Evolutionary conservation across 2,888 invertebrate genomes (phyloP), one percentile per base, ranked within the genome.

Genomic region (Torymus texanus): DNA sequence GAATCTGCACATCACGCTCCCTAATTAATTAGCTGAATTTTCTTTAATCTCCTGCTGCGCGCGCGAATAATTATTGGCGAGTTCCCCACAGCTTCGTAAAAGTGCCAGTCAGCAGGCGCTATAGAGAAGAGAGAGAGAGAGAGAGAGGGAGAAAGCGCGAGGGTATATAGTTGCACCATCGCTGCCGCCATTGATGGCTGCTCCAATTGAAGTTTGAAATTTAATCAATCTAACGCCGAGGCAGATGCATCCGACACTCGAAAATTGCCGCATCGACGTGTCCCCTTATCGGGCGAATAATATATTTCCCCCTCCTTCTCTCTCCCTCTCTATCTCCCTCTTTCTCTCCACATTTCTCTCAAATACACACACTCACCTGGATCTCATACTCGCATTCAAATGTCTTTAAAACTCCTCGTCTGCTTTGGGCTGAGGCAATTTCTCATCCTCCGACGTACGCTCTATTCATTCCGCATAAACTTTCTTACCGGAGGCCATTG

Each of bases 181-280:
- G 41, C 50, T 3, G 65, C n/a, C 71, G 61, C 75, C 51, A 65
- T 41, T 62, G 79, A 79, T 71, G 71, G 75, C 29, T 59, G 59
- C 77, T 71, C 75, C 82, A 83, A 83, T 82, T 82, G 74, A 78
- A 82, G 80, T 81, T 72, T 75, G 82, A 84, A 80, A 84, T 84
- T 83, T 83, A 80, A 84, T 85, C 83, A 84, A 83, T 82, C 67
- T 68, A 68, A 67, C 80, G 41, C 8, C 41, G 80, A 75, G 61
- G 62, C 79, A 59, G 81, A 78, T 83, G 84, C 82, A 82, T 70
- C 71, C 80, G 82, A 84, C 80, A 79, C 82, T 75, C 29, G 82
- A 82, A 82, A 83, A 84, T 85, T 83, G 81, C 81, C 77, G 51
- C 81, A 79, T 72, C 81, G 79, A 78, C 83, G 77, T 73, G 77